These are phyloP conservation scores for Saccostrea echinata DNA, from an alignment of 1,140 invertebrate species.

Conservation along the genomic window DNA sequence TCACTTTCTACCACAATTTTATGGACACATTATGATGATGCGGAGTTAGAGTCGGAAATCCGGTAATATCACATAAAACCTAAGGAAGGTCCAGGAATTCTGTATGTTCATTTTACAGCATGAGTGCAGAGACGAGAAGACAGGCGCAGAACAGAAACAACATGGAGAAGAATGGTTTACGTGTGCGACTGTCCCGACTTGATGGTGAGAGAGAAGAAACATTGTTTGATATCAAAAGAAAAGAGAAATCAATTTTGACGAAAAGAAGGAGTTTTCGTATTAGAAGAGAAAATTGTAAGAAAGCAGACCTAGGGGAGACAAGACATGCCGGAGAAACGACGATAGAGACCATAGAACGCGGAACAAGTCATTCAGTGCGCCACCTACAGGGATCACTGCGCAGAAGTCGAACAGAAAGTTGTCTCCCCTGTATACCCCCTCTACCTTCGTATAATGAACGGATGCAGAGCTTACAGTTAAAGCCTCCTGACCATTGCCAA, in stretches of 20 bases:
- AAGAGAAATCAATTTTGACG: constrained; percentile 9
- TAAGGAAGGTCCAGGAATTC: background rate
- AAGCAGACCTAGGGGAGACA: background rate
- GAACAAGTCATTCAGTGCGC: background rate
- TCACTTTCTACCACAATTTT: constrained; percentile 19
- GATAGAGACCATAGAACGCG: background rate
- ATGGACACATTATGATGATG: constrained; percentile 4
- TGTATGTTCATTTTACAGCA: background rate
- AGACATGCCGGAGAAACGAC: background rate
- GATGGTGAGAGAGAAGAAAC: constrained; percentile 9
- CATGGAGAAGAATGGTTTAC: constrained; percentile 11
- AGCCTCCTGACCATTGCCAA: background rate
- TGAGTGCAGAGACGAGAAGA: constrained; percentile 1
- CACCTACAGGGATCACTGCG: constrained; percentile 19
- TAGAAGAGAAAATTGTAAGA: constrained; percentile 20
- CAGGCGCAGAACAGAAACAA: constrained; percentile 1
- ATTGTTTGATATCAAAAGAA: background rate
- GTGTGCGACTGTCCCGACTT: background rate
- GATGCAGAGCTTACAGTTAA: background rate
- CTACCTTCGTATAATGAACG: constrained; percentile 12
- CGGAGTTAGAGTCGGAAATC: background rate
- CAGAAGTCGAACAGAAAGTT: constrained; percentile 23
- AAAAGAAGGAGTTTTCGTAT: constrained; percentile 36
- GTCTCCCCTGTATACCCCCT: constrained; percentile 7
- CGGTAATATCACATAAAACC: background rate